These are phyloP conservation scores for Trissolcus basalis DNA, from an alignment of 1,140 invertebrate species.

Conservation along the genomic window DNA sequence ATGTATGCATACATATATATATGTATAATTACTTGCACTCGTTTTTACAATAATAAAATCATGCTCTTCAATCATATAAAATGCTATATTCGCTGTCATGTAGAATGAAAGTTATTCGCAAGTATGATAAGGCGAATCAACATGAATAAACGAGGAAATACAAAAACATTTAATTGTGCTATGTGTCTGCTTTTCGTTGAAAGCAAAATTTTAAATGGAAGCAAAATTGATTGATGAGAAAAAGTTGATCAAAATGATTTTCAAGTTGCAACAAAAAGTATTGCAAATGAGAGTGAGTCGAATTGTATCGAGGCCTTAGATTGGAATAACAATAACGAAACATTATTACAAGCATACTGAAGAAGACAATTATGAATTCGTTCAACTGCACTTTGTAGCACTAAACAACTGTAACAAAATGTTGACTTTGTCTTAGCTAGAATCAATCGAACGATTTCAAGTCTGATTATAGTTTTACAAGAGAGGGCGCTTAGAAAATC, in stretches of 20 bases:
- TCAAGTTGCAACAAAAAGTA: constrained; percentile 14
- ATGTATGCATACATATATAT: constrained; percentile 3
- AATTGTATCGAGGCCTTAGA: not conserved
- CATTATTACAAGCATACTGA: not conserved
- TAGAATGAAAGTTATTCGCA: constrained; percentile 19
- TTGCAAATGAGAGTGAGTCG: constrained; percentile 7
- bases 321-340: not conserved
- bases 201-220: no score
- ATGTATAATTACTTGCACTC: constrained; percentile 36
- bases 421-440: not conserved
- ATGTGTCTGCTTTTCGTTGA: not conserved
- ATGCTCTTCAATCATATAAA: constrained; percentile 15
- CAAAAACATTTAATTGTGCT: not conserved
- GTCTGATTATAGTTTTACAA: not conserved
- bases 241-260: no score
- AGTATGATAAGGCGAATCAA: not conserved
- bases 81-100: constrained; percentile 47
- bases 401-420: not conserved
- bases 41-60: not conserved
- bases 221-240: no score
- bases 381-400: constrained; percentile 22
- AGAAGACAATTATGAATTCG: constrained; percentile 1
- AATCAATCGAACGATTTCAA: constrained; percentile 20
- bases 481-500: constrained; percentile 8
- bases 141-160: constrained; percentile 5